Percentiles rank a stretch among this genome's conserved stretches.
Conservation (phyloP, 2,797 vertebrate genomes). For the Pyrocephalus nanus region DNA sequence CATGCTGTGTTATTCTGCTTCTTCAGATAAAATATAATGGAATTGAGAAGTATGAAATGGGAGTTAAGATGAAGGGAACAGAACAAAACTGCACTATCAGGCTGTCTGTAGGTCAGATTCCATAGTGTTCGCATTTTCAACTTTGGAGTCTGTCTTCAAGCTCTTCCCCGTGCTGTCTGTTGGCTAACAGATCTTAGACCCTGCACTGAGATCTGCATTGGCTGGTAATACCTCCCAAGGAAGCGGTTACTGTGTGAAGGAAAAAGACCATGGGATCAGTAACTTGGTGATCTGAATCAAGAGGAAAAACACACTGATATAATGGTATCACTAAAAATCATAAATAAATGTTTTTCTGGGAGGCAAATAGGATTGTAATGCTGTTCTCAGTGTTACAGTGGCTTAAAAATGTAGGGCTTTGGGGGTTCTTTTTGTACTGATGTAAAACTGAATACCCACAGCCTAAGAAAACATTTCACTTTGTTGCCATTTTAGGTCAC, state of each 20-base stretch:
- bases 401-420: neutral
- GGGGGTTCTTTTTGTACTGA: neutral
- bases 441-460: neutral
- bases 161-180: fast-evolving
- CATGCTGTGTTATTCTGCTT: neutral
- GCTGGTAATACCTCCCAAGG: neutral
- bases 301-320: neutral
- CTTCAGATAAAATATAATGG: neutral
- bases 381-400: neutral
- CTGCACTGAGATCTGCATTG: neutral
- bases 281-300: neutral
- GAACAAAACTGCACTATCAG: neutral
- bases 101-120: neutral
- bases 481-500: conserved; percentile 82
- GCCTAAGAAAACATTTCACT: neutral
- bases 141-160: neutral
- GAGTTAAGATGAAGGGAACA: neutral
- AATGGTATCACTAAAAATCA: neutral
- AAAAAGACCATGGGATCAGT: neutral
- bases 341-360: neutral
- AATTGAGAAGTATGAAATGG: neutral
- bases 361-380: neutral
- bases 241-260: neutral
- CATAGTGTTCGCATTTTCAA: neutral
- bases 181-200: neutral